Evolutionary conservation across 2,797 vertebrate genomes (phyloP).

Genomic region (Hybognathus amarus): DNA sequence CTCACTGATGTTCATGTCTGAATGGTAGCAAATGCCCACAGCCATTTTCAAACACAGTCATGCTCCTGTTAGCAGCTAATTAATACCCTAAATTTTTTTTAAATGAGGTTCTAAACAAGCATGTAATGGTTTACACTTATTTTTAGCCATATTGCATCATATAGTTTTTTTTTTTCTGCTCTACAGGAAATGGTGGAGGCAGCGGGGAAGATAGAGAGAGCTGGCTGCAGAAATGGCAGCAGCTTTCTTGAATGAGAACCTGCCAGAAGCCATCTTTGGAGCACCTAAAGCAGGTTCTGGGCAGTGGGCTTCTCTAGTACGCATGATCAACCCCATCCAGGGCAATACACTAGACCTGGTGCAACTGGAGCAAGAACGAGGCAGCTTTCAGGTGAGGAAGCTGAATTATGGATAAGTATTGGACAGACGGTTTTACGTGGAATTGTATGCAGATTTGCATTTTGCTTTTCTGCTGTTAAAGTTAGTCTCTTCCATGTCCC

Average conservation of each 20-base stretch:
- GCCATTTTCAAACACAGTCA: background rate
- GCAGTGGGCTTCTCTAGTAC: slow-evolving; percentile 96
- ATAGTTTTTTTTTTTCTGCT: background rate
- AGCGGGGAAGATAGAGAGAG: slow-evolving; percentile 93
- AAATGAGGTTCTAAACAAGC: background rate
- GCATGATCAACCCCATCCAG: slow-evolving; percentile 96
- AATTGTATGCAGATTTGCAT: background rate
- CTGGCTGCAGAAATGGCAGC: slow-evolving; percentile 98
- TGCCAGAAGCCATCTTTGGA: slow-evolving; percentile 97
- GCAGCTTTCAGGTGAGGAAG: slow-evolving; percentile 93
- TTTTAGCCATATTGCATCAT: background rate
- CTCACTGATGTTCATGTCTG: background rate
- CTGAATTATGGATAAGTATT: background rate
- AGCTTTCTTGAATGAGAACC: slow-evolving; percentile 96
- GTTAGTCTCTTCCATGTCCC: background rate
- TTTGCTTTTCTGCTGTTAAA: background rate
- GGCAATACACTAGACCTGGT: slow-evolving; percentile 92
- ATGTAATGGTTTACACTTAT: background rate
- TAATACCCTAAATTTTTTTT: background rate
- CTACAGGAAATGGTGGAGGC: slow-evolving; percentile 98
- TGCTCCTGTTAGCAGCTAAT: background rate
- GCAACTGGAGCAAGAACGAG: slow-evolving; percentile 97
- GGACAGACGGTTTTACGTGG: too few species aligned
- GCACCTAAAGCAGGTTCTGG: slow-evolving; percentile 96
- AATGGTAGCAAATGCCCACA: background rate